phyloP scores from a whole-genome alignment of 1,140 invertebrate genomes.

The Brachionus angularis region DNA sequence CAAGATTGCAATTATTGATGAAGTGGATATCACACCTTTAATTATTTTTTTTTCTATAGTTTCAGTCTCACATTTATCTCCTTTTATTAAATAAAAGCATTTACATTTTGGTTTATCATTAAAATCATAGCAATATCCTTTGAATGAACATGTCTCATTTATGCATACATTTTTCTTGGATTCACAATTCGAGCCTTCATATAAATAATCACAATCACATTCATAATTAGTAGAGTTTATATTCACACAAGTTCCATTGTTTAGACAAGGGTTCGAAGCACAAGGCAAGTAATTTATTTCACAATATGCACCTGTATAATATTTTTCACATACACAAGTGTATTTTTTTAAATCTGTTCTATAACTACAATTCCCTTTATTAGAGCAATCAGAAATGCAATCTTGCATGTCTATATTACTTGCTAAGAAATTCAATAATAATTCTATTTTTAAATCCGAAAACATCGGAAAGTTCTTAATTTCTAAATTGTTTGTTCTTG shows the following conservation, averaged over 20 bases:
- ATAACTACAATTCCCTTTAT: neutral
- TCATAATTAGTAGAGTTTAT: constrained; percentile 72
- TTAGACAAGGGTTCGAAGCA: constrained; percentile 70
- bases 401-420: neutral
- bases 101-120: neutral
- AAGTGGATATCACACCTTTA: neutral
- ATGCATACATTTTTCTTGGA: neutral
- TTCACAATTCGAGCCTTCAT: constrained; percentile 71
- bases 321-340: neutral
- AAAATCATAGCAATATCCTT: neutral
- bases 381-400: neutral
- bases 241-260: constrained; percentile 80
- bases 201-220: constrained; percentile 80
- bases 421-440: no score
- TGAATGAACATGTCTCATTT: neutral
- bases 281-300: constrained; percentile 76
- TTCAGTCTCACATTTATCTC: neutral
- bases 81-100: neutral
- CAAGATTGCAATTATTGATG: neutral
- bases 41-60: neutral
- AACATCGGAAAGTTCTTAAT: no score
- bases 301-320: constrained; percentile 70
- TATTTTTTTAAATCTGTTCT: neutral
- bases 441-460: no score
- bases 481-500: no score